phyloP scores from a whole-genome alignment of 2,797 vertebrate species.

The Geotrypetes seraphini region DNA sequence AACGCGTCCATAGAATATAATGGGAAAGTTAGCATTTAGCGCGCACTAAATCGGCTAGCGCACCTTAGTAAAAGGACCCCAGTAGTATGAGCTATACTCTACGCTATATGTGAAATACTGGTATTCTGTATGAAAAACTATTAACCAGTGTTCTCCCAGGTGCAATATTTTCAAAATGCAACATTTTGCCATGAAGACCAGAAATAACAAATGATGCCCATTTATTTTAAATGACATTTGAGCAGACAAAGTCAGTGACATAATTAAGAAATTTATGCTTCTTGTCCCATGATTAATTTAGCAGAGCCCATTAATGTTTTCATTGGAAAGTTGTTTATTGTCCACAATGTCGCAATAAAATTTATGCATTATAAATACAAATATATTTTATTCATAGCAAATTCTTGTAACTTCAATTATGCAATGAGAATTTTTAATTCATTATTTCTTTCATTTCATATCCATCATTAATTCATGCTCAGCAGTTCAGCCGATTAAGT shows the following conservation, averaged over 20 bases:
- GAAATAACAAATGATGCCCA: constrained; percentile 26
- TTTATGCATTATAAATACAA: constrained; percentile 54
- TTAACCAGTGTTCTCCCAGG: constrained; percentile 18
- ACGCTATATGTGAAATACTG: constrained; percentile 8
- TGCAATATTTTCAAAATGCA: constrained; percentile 15
- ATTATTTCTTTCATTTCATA: constrained; percentile 49
- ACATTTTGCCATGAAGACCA: constrained; percentile 1
- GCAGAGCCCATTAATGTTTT: constrained; percentile 39
- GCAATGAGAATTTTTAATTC: constrained; percentile 59
- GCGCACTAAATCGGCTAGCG: too few species aligned
- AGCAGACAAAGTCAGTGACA: constrained; percentile 21
- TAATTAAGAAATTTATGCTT: constrained; percentile 57
- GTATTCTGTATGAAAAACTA: constrained; percentile 10
- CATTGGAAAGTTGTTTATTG: constrained; percentile 39
- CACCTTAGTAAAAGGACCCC: too few species aligned
- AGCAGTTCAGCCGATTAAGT: constrained; percentile 53
- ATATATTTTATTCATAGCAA: constrained; percentile 64
- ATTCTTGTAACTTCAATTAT: constrained; percentile 58
- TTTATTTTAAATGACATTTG: constrained; percentile 33
- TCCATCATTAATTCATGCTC: constrained; percentile 63
- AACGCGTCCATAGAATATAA: too few species aligned
- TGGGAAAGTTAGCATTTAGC: too few species aligned
- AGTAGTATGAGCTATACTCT: too few species aligned
- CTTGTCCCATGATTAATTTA: constrained; percentile 60
- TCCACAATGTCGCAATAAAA: constrained; percentile 32